Base-by-base conservation (phyloP, 2,113 vertebrate genomes). In the Calonectris borealis region DNA sequence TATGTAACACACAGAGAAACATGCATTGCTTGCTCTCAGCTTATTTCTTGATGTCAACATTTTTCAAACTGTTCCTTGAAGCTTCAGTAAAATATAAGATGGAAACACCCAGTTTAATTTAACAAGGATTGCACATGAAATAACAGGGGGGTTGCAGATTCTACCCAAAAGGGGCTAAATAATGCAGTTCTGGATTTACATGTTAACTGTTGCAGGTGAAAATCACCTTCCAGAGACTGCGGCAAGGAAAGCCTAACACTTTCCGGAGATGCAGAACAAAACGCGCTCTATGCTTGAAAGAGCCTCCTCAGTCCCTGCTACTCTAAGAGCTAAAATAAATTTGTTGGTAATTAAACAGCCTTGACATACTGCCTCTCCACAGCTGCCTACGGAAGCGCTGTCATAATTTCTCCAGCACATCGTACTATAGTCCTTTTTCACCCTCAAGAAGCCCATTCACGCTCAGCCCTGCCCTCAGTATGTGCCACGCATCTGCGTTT, bases 221-320 rank as follows among this genome's bases (percentile, higher is more conserved):
- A 32, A 48, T 26, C 10, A 0, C 34, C 2, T 89, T 62, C 32
- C 29, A 84, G 15, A 3, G 16, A 54, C 21, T 9, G 25, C 2
- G 8, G 8, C 14, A 72, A 87, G 16, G 51, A 75, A 71, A 71
- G 24, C 4, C 8, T 19, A 36, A 48, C 11, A 17, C 6, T 76
- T 86, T 52, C 15, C 3, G 3, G 8, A 79, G 25, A 32, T n/a
- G 16, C 5, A 76, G 54, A 72, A 55, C 19, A 22, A 69, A 82
- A 49, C 25, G 36, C 0, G 0, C 6, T 13, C 27, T 48, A 27
- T 10, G n/a, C 5, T 19, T 76, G 40, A 69, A 78, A 55, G 2
- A 57, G 3, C 6, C 18, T 89, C 4, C 34, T 61, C 17, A 44
- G 49, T 29, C 46, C 6, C 49, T 91, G 16, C 8, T 84, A 29